Percentiles rank a stretch among this genome's conserved stretches.
These are phyloP conservation scores for Harlomillsia oculata DNA, from an alignment of 1,140 invertebrate genomes.

Conservation along the genomic window DNA sequence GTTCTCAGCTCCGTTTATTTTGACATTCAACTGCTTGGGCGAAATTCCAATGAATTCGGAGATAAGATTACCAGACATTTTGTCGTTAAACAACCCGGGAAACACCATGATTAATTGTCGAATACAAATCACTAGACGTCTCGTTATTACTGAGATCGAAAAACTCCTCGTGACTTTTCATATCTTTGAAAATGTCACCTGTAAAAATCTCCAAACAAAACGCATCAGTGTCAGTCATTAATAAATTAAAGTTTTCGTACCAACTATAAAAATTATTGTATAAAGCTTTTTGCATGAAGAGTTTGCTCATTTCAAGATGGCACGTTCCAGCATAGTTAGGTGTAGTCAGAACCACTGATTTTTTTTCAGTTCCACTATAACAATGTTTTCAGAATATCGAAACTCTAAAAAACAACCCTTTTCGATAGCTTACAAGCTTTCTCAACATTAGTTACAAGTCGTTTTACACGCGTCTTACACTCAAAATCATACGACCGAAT, in stretches of 20 bases:
- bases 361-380: not conserved
- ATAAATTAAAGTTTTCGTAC: slow-evolving; percentile 1
- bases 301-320: not conserved
- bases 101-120: slow-evolving; percentile 43
- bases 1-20: no score
- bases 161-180: not conserved
- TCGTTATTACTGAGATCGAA: slow-evolving; percentile 11
- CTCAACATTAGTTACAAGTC: no score
- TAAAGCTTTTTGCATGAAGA: not conserved
- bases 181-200: slow-evolving; percentile 4
- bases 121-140: not conserved
- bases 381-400: not conserved
- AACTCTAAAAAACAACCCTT: not conserved
- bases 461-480: no score
- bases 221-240: slow-evolving; percentile 12
- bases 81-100: slow-evolving; percentile 46
- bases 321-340: slow-evolving; percentile 6
- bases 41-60: slow-evolving; percentile 41
- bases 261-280: not conserved
- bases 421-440: no score
- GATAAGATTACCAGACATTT: slow-evolving; percentile 40
- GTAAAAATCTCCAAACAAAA: not conserved
- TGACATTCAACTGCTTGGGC: slow-evolving; percentile 45
- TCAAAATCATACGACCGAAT: no score
- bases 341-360: not conserved